phyloP scores from a whole-genome alignment of 2,888 invertebrate species.

The Hecatera dysodea region DNA sequence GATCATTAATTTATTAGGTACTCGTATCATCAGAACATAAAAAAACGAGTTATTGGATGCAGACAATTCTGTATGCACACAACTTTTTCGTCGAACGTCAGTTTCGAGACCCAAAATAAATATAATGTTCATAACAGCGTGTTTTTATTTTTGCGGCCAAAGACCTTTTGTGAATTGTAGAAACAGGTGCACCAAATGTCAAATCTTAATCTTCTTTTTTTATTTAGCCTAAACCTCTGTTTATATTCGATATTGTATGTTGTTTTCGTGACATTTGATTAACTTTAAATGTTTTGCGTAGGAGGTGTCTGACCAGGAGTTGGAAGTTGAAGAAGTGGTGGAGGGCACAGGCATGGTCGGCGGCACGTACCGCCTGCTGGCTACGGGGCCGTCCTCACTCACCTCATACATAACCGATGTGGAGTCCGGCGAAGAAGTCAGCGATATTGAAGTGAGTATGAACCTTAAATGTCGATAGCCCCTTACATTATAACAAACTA shows the following conservation, averaged over 20 bases:
- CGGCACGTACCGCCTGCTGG: constrained; percentile 85
- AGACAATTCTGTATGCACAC: not conserved
- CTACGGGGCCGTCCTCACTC: constrained; percentile 80
- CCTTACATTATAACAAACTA: not conserved
- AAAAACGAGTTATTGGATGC: not conserved
- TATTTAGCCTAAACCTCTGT: constrained; percentile 24
- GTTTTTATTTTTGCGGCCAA: constrained; percentile 46
- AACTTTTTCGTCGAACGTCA: not conserved
- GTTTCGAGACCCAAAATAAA: constrained; percentile 33
- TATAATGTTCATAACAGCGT: constrained; percentile 17
- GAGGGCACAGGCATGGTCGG: constrained; percentile 87
- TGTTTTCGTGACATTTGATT: constrained; percentile 23
- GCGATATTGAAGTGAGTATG: constrained; percentile 85
- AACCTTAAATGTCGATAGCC: not conserved
- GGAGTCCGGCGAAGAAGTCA: constrained; percentile 82
- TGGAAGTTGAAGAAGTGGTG: constrained; percentile 86
- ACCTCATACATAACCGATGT: constrained; percentile 79
- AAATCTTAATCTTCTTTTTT: constrained; percentile 26
- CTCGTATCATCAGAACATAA: not conserved
- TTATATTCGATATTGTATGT: constrained; percentile 20
- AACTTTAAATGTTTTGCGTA: constrained; percentile 55
- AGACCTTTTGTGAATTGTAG: constrained; percentile 43
- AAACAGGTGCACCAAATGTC: constrained; percentile 55
- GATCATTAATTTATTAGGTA: not conserved
- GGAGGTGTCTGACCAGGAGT: constrained; percentile 85